Base-by-base conservation (phyloP, 1,140 invertebrate genomes). In the Colletes gigas region DNA sequence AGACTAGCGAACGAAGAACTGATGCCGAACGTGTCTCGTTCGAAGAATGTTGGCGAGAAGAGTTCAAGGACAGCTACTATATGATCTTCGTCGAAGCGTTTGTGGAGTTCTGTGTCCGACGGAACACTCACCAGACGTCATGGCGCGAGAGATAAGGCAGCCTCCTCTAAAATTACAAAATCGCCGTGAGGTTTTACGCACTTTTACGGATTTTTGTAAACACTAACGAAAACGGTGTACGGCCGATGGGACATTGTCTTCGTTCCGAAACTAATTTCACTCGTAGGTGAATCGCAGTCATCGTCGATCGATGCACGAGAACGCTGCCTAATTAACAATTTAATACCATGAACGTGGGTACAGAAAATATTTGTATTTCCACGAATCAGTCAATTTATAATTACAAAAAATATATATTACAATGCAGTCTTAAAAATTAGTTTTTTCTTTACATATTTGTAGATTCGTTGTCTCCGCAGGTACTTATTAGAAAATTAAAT, bases 191-290 rank as follows among this genome's bases (percentile, higher is more conserved):
- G 14, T n/a, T 19, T 52, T 41, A 12, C 44, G 19, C 59, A 17
- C 7, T 71, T 73, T 78, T 55, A 30, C 44, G 52, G 77, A 50
- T 50, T 73, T 47, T 21, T 15, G 39, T 54, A 39, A 47, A 30
- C 3, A 19, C 19, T 55, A 30, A 17, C 60, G 60, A 17, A 41
- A n/a, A 65, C 50, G 14, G 1, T 47, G 54, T 30, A 17, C n/a
- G 6, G 8, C 21, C 70, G 77, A 79, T 79, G 69, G 69, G 77
- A 57, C 77, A 19, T 73, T 79, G 77, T 79, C 77, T 79, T 79
- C 44, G 14, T 1, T 65, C 7, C 12, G 60, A 12, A 8, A 52
- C 77, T n/a, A 73, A 73, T 19, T 79, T 79, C 77, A 55, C 41
- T 19, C 10, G 10, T 50, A 8, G 9, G 4, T 4, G 4, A 50